A percentile compares a stretch with the other conserved stretches of the same genome.
phyloP scores from a whole-genome alignment of 1,140 invertebrate species.

The Drosophila tropicalis region DNA sequence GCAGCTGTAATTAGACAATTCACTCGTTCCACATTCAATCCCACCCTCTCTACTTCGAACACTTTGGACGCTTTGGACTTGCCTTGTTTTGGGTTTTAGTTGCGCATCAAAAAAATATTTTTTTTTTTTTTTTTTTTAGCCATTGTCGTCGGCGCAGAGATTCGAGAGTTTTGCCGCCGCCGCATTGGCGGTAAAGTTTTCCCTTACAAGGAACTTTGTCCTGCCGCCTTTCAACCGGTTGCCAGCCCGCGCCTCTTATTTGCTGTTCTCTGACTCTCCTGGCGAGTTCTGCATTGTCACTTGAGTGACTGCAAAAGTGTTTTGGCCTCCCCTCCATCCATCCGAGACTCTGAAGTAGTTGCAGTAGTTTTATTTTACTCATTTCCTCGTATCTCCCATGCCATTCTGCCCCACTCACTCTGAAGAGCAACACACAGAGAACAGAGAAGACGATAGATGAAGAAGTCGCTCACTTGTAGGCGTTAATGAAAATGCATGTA shows the following conservation, averaged over 20 bases:
- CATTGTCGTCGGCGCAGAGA: constrained; percentile 63
- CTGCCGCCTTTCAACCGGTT: constrained; percentile 24
- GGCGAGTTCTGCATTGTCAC: constrained; percentile 60
- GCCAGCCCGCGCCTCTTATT: background rate
- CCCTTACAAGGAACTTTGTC: constrained; percentile 67
- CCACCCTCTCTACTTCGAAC: constrained; percentile 4
- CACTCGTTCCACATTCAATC: constrained; percentile 55
- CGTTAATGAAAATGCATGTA: constrained; percentile 81
- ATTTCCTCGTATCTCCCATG: background rate
- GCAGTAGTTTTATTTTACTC: constrained; percentile 22
- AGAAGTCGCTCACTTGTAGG: constrained; percentile 58
- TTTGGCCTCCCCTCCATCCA: constrained; percentile 64
- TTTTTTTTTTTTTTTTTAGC: constrained; percentile 27
- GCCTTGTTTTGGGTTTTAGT: constrained; percentile 63
- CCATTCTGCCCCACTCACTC: background rate
- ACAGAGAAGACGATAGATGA: background rate
- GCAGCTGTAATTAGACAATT: constrained; percentile 81
- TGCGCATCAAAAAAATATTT: constrained; percentile 47
- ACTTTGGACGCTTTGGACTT: constrained; percentile 20
- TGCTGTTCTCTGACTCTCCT: constrained; percentile 17
- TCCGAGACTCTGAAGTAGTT: constrained; percentile 76
- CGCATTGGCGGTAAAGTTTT: constrained; percentile 78
- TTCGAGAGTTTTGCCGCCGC: constrained; percentile 62
- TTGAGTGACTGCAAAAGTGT: constrained; percentile 74
- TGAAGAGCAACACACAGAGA: constrained; percentile 12